phyloP scores from a whole-genome alignment of 2,113 vertebrate genomes.

The Osmerus mordax region DNA sequence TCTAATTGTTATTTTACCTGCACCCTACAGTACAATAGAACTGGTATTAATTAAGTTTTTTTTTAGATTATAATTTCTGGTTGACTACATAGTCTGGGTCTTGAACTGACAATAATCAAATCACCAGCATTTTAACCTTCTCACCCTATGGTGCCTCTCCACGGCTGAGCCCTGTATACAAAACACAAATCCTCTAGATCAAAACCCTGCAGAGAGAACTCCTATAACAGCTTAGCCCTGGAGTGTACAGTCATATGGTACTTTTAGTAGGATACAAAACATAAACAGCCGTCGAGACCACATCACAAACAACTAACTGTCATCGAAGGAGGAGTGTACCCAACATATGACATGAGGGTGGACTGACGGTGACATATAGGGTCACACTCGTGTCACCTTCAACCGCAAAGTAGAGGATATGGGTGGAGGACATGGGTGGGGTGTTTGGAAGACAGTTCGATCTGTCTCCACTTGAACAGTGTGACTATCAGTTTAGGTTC shows the following conservation, averaged over 20 bases:
- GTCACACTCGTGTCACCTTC: constrained; percentile 45
- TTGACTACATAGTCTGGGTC: no score
- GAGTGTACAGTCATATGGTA: constrained; percentile 63
- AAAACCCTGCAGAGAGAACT: constrained; percentile 66
- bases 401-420: constrained; percentile 38
- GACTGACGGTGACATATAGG: constrained; percentile 57
- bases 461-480: no score
- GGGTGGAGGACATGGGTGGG: constrained; percentile 19
- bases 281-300: constrained; percentile 69
- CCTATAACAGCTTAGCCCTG: constrained; percentile 64
- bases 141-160: neutral
- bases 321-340: constrained; percentile 67
- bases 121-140: constrained; percentile 9
- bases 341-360: constrained; percentile 69
- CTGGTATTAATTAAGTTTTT: constrained; percentile 18
- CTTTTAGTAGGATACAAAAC: constrained; percentile 72
- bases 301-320: constrained; percentile 69
- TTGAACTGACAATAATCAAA: constrained; percentile 10
- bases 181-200: constrained; percentile 57
- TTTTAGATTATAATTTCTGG: constrained; percentile 22
- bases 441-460: neutral
- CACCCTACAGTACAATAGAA: no score
- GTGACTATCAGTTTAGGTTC: no score
- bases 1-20: neutral
- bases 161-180: constrained; percentile 66